Percentiles rank a stretch among this genome's conserved stretches.
phyloP scores from a whole-genome alignment of 2,888 invertebrate species.

The Cephus pygmeus region DNA sequence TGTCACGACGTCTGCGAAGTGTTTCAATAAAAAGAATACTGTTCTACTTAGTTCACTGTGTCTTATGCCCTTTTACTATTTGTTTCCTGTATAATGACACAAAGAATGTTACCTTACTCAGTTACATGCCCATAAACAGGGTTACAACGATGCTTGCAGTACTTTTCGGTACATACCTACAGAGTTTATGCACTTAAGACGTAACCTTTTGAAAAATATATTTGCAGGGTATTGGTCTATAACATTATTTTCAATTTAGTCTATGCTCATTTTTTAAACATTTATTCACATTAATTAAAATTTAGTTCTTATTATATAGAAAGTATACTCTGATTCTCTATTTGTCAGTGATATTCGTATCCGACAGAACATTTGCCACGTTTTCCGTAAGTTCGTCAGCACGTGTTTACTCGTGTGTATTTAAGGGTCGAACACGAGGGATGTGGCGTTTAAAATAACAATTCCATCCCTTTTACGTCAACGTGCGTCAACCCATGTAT shows the following conservation, averaged over 20 bases:
- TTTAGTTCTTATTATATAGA: background rate
- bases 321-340: background rate
- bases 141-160: background rate
- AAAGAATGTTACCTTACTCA: background rate
- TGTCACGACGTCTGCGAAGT: background rate
- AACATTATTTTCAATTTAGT: background rate
- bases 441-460: conserved; percentile 37
- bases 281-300: background rate
- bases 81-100: background rate
- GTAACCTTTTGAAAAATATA: background rate
- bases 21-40: background rate
- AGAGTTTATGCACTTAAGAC: background rate
- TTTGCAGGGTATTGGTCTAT: background rate
- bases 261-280: background rate
- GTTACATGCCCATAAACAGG: background rate
- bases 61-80: background rate
- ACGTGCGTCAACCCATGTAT: background rate
- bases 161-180: background rate
- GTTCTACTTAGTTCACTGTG: background rate
- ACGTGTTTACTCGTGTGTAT: background rate
- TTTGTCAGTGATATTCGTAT: background rate
- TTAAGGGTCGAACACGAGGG: conserved; percentile 13
- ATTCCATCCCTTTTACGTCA: conserved; percentile 21
- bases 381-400: background rate
- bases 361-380: background rate